These are phyloP conservation scores for Nettapus auritus DNA, from an alignment of 2,113 vertebrate genomes.

Conservation along the genomic window DNA sequence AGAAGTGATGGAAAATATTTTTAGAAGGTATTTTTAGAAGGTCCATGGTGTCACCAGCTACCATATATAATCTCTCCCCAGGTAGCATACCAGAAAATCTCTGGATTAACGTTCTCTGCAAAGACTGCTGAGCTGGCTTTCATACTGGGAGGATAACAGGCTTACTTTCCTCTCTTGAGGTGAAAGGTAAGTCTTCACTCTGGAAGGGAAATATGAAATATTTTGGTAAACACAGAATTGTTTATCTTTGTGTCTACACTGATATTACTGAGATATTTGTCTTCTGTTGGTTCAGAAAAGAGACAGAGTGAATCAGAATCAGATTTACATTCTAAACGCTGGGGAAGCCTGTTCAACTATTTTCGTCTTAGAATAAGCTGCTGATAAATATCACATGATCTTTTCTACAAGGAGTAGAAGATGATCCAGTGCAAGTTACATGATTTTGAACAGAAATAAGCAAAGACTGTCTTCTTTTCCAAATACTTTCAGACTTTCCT, in stretches of 20 bases:
- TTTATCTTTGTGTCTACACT: background rate
- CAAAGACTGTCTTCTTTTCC: background rate
- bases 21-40: too few relatives aligned
- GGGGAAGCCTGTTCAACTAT: background rate
- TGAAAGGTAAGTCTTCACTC: background rate
- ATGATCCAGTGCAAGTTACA: background rate
- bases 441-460: background rate
- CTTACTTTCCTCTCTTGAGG: background rate
- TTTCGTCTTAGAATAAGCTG: background rate
- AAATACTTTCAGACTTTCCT: background rate
- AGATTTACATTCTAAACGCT: background rate
- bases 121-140: background rate
- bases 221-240: background rate
- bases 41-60: background rate
- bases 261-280: background rate
- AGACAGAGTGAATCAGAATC: background rate
- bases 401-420: background rate
- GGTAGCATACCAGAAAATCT: background rate
- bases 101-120: background rate
- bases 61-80: background rate
- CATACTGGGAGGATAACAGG: background rate
- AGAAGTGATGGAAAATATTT: background rate
- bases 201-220: background rate
- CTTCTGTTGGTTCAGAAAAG: background rate
- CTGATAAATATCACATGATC: background rate